A percentile compares a stretch with the other conserved stretches of the same genome.
These are phyloP conservation scores for Helogale parvula DNA, from an alignment of 2,113 vertebrate species.

Conservation along the genomic window DNA sequence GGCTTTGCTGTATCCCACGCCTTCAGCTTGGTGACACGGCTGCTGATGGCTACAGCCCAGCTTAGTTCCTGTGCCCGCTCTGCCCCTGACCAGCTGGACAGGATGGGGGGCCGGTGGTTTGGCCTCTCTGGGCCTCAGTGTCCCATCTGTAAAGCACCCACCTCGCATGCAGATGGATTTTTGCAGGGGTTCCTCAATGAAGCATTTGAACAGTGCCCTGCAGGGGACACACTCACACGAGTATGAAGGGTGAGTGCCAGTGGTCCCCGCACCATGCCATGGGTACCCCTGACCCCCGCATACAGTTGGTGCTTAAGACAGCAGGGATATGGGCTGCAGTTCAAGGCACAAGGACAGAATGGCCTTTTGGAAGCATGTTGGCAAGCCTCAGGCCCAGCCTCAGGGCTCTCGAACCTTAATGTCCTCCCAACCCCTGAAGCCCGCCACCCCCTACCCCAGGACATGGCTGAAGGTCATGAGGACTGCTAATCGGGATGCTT, in stretches of 20 bases:
- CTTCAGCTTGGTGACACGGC: not conserved
- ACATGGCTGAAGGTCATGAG: not conserved
- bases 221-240: fast-evolving
- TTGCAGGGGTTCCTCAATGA: fast-evolving
- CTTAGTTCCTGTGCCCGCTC: not conserved
- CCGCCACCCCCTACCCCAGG: not conserved
- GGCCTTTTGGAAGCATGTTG: not conserved
- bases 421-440: not conserved
- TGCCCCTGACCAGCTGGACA: not conserved
- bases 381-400: not conserved
- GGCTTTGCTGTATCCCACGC: not conserved
- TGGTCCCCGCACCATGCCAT: fast-evolving
- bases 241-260: not conserved
- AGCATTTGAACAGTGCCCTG: not conserved
- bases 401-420: not conserved
- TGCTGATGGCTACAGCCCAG: not conserved
- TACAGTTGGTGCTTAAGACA: not conserved
- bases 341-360: not conserved
- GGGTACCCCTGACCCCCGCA: too few species aligned
- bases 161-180: not conserved
- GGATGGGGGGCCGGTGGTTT: not conserved
- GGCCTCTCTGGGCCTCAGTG: not conserved
- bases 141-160: not conserved
- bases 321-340: fast-evolving
- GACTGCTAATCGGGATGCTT: not conserved